A percentile compares a stretch with the other conserved stretches of the same genome.
Evolutionary conservation across 2,113 vertebrate genomes (phyloP).

Genomic region (Semicossyphus pulcher): DNA sequence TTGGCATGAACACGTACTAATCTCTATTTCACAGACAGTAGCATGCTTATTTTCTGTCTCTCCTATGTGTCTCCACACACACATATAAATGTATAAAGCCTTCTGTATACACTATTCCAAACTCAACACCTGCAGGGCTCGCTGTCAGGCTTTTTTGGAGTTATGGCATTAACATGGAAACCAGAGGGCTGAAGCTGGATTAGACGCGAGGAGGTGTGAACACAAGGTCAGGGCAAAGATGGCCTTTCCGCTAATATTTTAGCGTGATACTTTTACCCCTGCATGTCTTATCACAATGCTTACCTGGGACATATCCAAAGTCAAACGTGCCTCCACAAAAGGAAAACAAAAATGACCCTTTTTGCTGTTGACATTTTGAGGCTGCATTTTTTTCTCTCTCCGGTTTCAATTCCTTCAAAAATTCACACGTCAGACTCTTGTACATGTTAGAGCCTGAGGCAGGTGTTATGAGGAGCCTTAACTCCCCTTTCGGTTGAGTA

Average conservation of each 20-base stretch:
- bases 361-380: neutral
- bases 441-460: neutral
- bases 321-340: neutral
- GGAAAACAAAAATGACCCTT: neutral
- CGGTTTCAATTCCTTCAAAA: neutral
- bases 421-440: neutral
- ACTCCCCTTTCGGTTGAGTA: neutral
- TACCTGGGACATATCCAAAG: neutral
- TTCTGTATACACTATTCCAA: conserved; percentile 38
- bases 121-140: conserved; percentile 71
- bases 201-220: conserved; percentile 75
- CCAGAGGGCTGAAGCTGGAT: conserved; percentile 69
- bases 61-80: neutral
- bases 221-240: conserved; percentile 66
- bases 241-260: conserved; percentile 52
- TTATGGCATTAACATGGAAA: conserved; percentile 71
- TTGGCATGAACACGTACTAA: conserved; percentile 47
- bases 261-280: conserved; percentile 23
- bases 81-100: conserved; percentile 1
- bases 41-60: conserved; percentile 36
- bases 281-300: conserved; percentile 2
- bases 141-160: conserved; percentile 45
- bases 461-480: conserved; percentile 6
- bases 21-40: conserved; percentile 53
- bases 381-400: neutral